Percentiles rank a stretch among this genome's conserved stretches.
These are phyloP conservation scores for Druon quercuslanigerum DNA, from an alignment of 1,140 invertebrate genomes.

Conservation along the genomic window DNA sequence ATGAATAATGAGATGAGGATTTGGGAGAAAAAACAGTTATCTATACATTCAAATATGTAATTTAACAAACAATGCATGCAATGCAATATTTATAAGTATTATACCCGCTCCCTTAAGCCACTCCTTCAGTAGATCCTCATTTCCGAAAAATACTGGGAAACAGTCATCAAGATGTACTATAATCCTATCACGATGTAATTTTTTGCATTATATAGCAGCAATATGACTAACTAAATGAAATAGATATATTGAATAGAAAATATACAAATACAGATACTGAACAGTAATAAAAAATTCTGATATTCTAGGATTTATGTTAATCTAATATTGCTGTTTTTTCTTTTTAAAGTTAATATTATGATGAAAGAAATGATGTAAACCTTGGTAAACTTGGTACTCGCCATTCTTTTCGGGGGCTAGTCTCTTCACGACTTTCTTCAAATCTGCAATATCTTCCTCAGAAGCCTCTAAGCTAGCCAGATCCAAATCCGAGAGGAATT, in stretches of 20 bases:
- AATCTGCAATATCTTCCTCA: slow-evolving; percentile 65
- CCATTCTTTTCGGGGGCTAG: slow-evolving; percentile 73
- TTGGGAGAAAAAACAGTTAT: not conserved
- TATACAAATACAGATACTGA: too few relatives aligned
- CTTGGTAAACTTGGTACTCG: slow-evolving; percentile 73
- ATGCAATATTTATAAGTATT: slow-evolving; percentile 27
- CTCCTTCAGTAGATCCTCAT: slow-evolving; percentile 69
- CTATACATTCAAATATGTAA: slow-evolving; percentile 20
- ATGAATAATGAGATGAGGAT: not conserved
- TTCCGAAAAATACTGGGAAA: slow-evolving; percentile 69
- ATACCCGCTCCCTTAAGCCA: slow-evolving; percentile 72
- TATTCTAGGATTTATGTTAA: too few relatives aligned
- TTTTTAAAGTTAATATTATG: slow-evolving; percentile 39
- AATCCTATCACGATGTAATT: slow-evolving; percentile 10
- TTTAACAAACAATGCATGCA: slow-evolving; percentile 31
- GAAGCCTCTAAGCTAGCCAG: slow-evolving; percentile 66
- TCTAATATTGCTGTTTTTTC: not conserved
- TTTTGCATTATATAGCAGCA: not conserved
- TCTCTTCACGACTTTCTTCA: slow-evolving; percentile 70
- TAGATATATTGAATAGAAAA: too few relatives aligned
- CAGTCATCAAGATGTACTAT: slow-evolving; percentile 32
- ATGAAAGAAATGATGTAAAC: slow-evolving; percentile 60
- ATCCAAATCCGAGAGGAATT: slow-evolving; percentile 68
- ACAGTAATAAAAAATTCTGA: too few relatives aligned
- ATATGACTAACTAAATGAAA: too few relatives aligned